These are phyloP conservation scores for Ylistrum balloti DNA, from an alignment of 1,140 invertebrate genomes.

Conservation along the genomic window DNA sequence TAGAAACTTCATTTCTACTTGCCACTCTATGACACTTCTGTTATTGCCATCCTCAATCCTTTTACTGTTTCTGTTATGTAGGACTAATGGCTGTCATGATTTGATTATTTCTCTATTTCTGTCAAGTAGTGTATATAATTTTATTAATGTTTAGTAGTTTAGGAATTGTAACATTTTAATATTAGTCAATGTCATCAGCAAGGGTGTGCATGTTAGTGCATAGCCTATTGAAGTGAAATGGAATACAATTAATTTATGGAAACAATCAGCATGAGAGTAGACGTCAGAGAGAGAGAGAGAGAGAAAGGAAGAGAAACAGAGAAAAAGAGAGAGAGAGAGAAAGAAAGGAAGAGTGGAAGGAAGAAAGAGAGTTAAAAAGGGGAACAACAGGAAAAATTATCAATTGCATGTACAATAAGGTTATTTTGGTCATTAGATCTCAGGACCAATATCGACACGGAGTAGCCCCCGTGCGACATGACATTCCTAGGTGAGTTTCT, in stretches of 20 bases:
- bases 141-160: not conserved
- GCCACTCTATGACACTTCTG: not conserved
- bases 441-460: not conserved
- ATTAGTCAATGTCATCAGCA: not conserved
- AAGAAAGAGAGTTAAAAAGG: not conserved
- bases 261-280: too few relatives aligned
- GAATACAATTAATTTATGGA: not conserved
- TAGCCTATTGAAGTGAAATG: not conserved
- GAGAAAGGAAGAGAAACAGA: not conserved
- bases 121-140: not conserved
- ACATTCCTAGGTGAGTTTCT: slow-evolving; percentile 31
- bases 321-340: not conserved
- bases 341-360: too few relatives aligned
- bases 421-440: slow-evolving; percentile 35
- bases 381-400: not conserved
- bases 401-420: not conserved
- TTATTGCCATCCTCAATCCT: too few relatives aligned
- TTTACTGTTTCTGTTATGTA: too few relatives aligned
- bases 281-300: too few relatives aligned
- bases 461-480: slow-evolving; percentile 30
- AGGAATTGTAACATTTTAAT: not conserved
- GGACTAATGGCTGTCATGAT: too few relatives aligned
- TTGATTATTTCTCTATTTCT: not conserved
- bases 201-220: not conserved
- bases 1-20: too few relatives aligned